Base-by-base conservation (phyloP, 2,888 invertebrate genomes). In the Rotaria socialis region DNA sequence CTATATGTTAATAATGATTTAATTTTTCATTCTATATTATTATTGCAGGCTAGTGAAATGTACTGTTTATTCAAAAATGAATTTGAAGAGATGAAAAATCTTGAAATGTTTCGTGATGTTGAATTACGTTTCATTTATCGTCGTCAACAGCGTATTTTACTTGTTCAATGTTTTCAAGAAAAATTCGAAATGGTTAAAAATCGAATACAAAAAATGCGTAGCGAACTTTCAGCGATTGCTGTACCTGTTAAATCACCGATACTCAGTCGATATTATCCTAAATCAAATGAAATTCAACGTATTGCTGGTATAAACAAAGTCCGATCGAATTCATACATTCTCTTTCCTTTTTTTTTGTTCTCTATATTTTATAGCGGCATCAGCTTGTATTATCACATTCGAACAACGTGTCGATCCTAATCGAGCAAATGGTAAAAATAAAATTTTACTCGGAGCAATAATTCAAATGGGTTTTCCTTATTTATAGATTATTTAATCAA, bases 121-220 rank as follows among this genome's bases (percentile, higher is more conserved):
- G 80, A 80, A 47, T 80, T 80, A n/a, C 43, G n/a, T 47, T 80
- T 80, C 35, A 22, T 80, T 47, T 80, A 80, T 80, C 35, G 16
- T 47, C 43, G 24, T n/a, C 43, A 14, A 11, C 47, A 7, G 10
- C 43, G 19, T 80, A 22, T 10, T 41, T 80, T 80, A 47, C 24
- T 80, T 47, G 24, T 80, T 43, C 43, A 80, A 80, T 80, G 80
- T 47, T 80, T 80, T 80, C 80, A 80, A 80, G 80, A 80, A 22
- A 80, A 80, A 80, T 47, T 80, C 35, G 80, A 80, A 80, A 43
- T 24, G n/a, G 80, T 80, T 24, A 80, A 80, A 80, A n/a, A n/a
- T n/a, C 43, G 47, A 47, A 80, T 80, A 80, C 24, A 80, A 80
- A 80, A 80, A 80, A 1, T 80, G 47, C 80, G 80, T 47, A n/a